Evolutionary conservation across 2,797 vertebrate genomes (phyloP), one percentile per base, ranked within the genome.

Genomic region (Tragopan temminckii): DNA sequence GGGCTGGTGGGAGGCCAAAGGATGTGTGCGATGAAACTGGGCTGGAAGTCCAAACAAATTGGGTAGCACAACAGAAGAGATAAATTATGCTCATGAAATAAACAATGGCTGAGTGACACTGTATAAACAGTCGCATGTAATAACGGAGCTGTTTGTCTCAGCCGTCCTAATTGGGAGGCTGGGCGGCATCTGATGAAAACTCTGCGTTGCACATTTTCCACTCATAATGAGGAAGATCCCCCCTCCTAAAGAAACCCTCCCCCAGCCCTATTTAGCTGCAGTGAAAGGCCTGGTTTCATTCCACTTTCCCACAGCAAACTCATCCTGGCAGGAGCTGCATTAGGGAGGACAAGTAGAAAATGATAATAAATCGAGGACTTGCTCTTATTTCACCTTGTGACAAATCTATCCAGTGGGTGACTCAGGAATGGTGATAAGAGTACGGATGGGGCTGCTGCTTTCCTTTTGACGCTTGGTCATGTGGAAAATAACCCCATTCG

Each of bases 261-360:
- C 72, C 62, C 46, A 55, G 55, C 61, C 81, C 81, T 85, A 90
- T 94, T 95, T 90, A 94, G 87, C 70, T 64, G 80, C 71, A 53
- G 89, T 89, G 78, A 89, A 95, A 94, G 90, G 55, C 81, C 90
- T 92, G 93, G 93, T 94, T 97, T 96, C 90, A 83, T 90, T 95
- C 92, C 55, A 18, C 59, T 95, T 95, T 96, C 95, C 89, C 95
- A 96, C 90, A 94, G 89, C 93, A 97, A 97, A 96, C 90, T 93
- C 94, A 80, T 92, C 93, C 90, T 92, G 93, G 93, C 92, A 96
- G 96, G 81, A 87, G 1, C 90, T 88, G 72, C 95, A 85, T 92
- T 91, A 95, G 89, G 70, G 80, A 85, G 79, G 82, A 89, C 74
- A 45, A 94, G 89, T 55, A 92, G 92, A 91, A 96, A 90, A 96